Evolutionary conservation across 1,140 invertebrate species (phyloP).

Genomic region (Catajapyx aquilonaris): DNA sequence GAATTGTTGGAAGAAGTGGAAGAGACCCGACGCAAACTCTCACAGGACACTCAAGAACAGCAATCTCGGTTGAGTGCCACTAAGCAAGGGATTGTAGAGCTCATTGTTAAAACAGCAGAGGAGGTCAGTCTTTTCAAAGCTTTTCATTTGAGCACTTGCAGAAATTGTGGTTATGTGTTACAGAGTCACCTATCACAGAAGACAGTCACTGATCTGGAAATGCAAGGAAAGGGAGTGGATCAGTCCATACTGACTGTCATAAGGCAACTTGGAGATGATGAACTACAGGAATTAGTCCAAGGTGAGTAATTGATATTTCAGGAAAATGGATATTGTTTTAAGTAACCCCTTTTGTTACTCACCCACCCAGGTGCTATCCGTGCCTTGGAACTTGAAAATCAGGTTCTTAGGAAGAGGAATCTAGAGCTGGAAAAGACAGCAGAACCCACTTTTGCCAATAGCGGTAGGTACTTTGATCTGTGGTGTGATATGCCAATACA

Average conservation of each 20-base stretch:
- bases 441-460: too few species aligned
- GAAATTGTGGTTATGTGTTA: slow-evolving; percentile 7
- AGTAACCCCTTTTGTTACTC: neutral
- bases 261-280: slow-evolving; percentile 21
- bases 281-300: slow-evolving; percentile 21
- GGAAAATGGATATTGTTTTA: neutral
- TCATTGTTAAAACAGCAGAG: slow-evolving; percentile 23
- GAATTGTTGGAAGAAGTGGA: slow-evolving; percentile 6
- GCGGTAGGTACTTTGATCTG: too few species aligned
- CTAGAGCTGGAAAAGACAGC: slow-evolving; percentile 11
- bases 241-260: slow-evolving; percentile 21
- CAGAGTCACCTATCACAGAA: slow-evolving; percentile 19
- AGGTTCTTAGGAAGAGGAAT: slow-evolving; percentile 17
- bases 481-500: too few species aligned
- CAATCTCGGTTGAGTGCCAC: slow-evolving; percentile 13
- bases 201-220: slow-evolving; percentile 18
- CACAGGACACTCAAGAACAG: neutral
- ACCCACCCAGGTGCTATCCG: slow-evolving; percentile 17
- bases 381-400: slow-evolving; percentile 24
- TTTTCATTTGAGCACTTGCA: slow-evolving; percentile 8
- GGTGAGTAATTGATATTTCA: slow-evolving; percentile 8
- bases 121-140: slow-evolving; percentile 16
- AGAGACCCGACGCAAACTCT: slow-evolving; percentile 3
- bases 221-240: slow-evolving; percentile 18
- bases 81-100: slow-evolving; percentile 24